Percentiles rank a stretch among this genome's conserved stretches.
These are phyloP conservation scores for Psephotus haematonotus DNA, from an alignment of 2,113 vertebrate species.

Conservation along the genomic window DNA sequence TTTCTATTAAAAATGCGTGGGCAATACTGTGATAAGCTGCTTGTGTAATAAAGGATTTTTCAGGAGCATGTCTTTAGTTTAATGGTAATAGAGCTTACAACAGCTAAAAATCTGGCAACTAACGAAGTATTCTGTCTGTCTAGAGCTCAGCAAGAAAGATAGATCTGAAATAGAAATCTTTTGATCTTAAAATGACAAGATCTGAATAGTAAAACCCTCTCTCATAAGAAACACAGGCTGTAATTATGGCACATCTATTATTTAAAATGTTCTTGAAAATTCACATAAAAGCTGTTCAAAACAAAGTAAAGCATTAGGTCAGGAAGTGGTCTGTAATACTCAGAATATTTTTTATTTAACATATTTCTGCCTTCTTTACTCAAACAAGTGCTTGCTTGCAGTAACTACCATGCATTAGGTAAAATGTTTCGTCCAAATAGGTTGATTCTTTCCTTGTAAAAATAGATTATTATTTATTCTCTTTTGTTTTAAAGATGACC, in stretches of 20 bases:
- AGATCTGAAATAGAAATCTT: constrained; percentile 59
- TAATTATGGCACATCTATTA: constrained; percentile 64
- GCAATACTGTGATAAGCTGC: neutral
- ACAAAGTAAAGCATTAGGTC: constrained; percentile 25
- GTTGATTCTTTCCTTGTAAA: neutral
- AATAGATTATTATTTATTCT: neutral
- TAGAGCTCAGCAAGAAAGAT: constrained; percentile 42
- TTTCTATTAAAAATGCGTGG: neutral
- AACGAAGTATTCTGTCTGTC: constrained; percentile 11
- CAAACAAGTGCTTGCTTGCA: neutral
- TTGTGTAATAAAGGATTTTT: constrained; percentile 17
- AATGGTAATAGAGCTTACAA: neutral
- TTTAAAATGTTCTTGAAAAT: constrained; percentile 52
- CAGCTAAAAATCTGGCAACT: constrained; percentile 14
- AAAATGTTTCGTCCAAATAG: neutral
- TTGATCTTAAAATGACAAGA: constrained; percentile 62
- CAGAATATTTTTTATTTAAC: neutral
- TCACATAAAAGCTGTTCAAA: constrained; percentile 20
- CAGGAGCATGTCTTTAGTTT: neutral
- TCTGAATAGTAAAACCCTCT: constrained; percentile 53
- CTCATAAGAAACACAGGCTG: constrained; percentile 48
- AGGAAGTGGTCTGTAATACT: neutral
- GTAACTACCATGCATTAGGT: neutral
- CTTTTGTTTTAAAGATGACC: neutral
- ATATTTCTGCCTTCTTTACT: neutral